Percentiles rank a stretch among this genome's conserved stretches.
phyloP scores from a whole-genome alignment of 92 coral and sea anemone genomes.

The Phymanthus crucifer region DNA sequence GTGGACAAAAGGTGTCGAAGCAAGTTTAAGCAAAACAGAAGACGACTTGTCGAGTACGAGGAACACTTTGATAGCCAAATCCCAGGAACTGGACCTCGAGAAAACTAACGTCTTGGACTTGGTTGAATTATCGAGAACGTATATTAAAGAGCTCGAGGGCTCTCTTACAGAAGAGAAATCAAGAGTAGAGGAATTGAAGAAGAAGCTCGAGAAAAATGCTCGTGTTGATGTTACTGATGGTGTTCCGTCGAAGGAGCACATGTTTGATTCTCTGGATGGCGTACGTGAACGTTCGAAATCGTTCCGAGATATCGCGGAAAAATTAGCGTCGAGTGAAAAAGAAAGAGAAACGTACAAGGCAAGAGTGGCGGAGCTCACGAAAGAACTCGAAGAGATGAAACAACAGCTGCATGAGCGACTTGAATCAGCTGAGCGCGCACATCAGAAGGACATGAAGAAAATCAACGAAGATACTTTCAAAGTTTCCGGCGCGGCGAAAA shows the following conservation, averaged over 20 bases:
- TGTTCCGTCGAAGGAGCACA: constrained; percentile 13
- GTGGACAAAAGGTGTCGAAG: constrained; percentile 84
- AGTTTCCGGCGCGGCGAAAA: constrained; percentile 78
- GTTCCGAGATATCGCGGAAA: constrained; percentile 17
- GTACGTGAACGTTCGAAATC: neutral
- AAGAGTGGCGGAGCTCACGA: constrained; percentile 48
- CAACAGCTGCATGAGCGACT: constrained; percentile 64
- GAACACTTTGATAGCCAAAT: constrained; percentile 57
- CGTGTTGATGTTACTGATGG: constrained; percentile 18
- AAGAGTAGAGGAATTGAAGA: constrained; percentile 61
- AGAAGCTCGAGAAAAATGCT: constrained; percentile 4
- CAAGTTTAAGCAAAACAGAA: constrained; percentile 60
- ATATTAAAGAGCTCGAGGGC: constrained; percentile 65
- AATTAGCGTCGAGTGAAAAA: constrained; percentile 53
- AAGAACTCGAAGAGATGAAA: constrained; percentile 73
- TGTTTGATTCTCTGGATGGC: constrained; percentile 18
- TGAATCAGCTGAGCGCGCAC: constrained; percentile 56
- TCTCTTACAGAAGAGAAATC: constrained; percentile 63
- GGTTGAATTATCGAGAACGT: constrained; percentile 65
- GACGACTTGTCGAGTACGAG: constrained; percentile 57
- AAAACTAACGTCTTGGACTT: constrained; percentile 71
- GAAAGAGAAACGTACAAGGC: constrained; percentile 56
- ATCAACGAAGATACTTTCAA: constrained; percentile 72
- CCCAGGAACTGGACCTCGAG: constrained; percentile 79
- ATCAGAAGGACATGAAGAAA: constrained; percentile 76